Base-by-base conservation (phyloP, 2,113 vertebrate genomes). In the Myxocyprinus asiaticus region DNA sequence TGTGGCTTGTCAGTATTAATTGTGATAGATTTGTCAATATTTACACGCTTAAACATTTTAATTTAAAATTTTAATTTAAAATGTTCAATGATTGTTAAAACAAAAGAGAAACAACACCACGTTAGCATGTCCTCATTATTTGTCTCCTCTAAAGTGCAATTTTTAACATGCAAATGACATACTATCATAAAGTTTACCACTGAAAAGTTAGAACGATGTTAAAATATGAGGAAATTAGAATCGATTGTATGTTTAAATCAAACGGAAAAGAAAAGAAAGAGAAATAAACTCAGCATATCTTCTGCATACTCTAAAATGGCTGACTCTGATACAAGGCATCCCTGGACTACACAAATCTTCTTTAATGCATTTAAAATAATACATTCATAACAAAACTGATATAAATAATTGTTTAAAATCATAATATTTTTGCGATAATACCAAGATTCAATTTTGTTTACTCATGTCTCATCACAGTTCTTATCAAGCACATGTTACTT, bases 281-380 rank as follows among this genome's bases (percentile, higher is more conserved):
- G 15, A 33, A 15, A 50, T 44, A 5, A 14, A 22, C 43, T 12
- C 50, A 53, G 7, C 9, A 44, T 42, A 47, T 22, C 10, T 42
- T 55, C 43, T 5, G 50, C 61, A 72, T 10, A 33, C 9, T 76
- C 15, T 64, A 81, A 81, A 81, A 81, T 81, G 80, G 73, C 73
- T 63, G 74, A 82, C 50, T 6, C 12, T 58, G 6, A 17, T 11
- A 45, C 22, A 7, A 15, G 58, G 2, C 4, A 59, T 14, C 14
- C 53, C 5, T 45, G 43, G 12, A 42, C 5, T 43, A 43, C 22
- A 45, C 11, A 11, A 15, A 42, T 17, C 15, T 59, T 67, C 17
- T 64, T n/a, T 7, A 17, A 65, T 33, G 42, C 50, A 15, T 17
- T 10, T 50, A 9, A n/a, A 72, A 79, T 56, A 9, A 15, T 7